Evolutionary conservation across 1,140 invertebrate genomes (phyloP).

Genomic region (Drosophila tropicalis): DNA sequence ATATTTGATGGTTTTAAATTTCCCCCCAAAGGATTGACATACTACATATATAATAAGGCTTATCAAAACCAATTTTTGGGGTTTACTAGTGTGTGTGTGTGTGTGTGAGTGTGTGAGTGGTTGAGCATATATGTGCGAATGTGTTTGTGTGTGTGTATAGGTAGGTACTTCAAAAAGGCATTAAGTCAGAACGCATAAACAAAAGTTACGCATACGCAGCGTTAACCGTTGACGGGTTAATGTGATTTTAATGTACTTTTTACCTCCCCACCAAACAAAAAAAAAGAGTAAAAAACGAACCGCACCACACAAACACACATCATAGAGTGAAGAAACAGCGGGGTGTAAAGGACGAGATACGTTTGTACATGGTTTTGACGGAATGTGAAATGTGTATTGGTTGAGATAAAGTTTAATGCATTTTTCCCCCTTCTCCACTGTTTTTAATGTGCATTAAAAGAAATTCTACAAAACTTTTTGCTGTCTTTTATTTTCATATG

Average conservation of each 20-base stretch:
- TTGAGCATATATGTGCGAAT: neutral
- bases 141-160: conserved; percentile 33
- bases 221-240: conserved; percentile 78
- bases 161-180: conserved; percentile 69
- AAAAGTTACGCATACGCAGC: conserved; percentile 75
- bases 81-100: conserved; percentile 16
- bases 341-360: neutral
- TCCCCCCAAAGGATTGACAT: conserved; percentile 36
- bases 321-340: neutral
- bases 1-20: conserved; percentile 36
- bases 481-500: conserved; percentile 20
- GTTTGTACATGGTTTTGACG: conserved; percentile 9
- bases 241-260: conserved; percentile 82
- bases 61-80: conserved; percentile 11
- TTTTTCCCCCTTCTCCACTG: conserved; percentile 21
- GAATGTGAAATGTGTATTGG: conserved; percentile 18
- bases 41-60: conserved; percentile 21
- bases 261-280: conserved; percentile 23
- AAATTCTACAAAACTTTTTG: conserved; percentile 21
- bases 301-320: neutral
- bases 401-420: conserved; percentile 56
- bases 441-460: conserved; percentile 52
- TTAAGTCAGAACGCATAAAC: conserved; percentile 71
- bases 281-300: conserved; percentile 2
- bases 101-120: conserved; percentile 1